phyloP scores from a whole-genome alignment of 2,113 vertebrate genomes.

The Corydoras sp. region DNA sequence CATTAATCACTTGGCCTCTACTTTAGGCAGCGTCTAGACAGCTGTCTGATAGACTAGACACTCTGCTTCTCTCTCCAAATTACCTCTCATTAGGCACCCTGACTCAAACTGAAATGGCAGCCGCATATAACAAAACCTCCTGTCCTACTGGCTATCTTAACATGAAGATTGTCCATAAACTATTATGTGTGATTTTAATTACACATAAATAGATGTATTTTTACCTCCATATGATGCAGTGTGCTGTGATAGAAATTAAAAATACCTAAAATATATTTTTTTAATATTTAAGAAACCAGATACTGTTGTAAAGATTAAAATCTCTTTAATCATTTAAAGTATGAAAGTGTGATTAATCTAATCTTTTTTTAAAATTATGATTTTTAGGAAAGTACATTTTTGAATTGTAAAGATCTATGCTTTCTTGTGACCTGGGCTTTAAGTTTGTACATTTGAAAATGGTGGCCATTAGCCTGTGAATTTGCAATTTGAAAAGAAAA shows the following conservation, averaged over 20 bases:
- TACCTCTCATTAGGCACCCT: constrained; percentile 37
- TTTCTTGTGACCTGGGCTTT: no score
- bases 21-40: constrained; percentile 46
- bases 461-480: no score
- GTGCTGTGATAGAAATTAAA: neutral
- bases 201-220: constrained; percentile 1
- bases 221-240: neutral
- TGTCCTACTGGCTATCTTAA: constrained; percentile 26
- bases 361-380: no score
- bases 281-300: neutral
- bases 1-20: constrained; percentile 43
- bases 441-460: no score
- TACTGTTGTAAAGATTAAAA: no score
- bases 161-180: constrained; percentile 30
- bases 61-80: constrained; percentile 36
- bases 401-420: no score
- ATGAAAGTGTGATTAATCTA: no score
- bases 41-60: constrained; percentile 44
- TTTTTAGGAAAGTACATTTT: no score
- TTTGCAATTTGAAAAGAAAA: no score
- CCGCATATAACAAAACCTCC: constrained; percentile 50
- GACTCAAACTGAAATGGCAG: constrained; percentile 69
- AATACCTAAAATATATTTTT: neutral
- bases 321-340: no score
- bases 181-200: constrained; percentile 30